Evolutionary conservation across 64 coral and sea anemone genomes (phyloP), one percentile per base, ranked within the genome.

Genomic region (Stylophora pistillata): DNA sequence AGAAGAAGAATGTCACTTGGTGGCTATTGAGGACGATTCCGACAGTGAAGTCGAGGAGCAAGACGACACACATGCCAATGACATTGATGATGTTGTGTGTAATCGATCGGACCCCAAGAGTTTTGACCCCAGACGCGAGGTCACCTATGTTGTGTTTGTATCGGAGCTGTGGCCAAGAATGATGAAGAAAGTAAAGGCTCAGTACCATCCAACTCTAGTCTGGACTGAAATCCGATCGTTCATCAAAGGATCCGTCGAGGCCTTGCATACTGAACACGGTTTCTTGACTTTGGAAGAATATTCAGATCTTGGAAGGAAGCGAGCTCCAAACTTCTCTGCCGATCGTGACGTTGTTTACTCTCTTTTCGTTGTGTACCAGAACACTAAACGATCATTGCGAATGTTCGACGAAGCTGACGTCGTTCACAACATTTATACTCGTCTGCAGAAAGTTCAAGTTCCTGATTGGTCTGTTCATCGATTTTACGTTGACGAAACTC

Each of bases 201-300:
- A 83, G 27, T 99, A 90, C 55, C 97, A 99, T 54, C 93, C 97
- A 57, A 99, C 93, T 33, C 94, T 99, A 18, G 93, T 99, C 6
- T 99, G 97, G 97, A 99, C 88, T 32, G 97, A 99, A 76, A 99
- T 99, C 75, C 86, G 93, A 57, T 99, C 97, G 4, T 99, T 99
- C 54, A 99, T 99, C 21, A 99, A 99, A 70, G 97, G 97, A 56
- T 99, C 97, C 71, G 86, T 88, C 15, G 97, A 99, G 63, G 90
- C 96, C 16, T 77, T 98, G 20, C 32, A 82, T 63, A 85, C 86
- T 23, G 83, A 98, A 15, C 20, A 55, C 57, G 96, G 96, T 9
- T 78, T 72, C 57, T 76, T 98, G 27, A 77, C 52, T 66, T 79
- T 85, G 32, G 93, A 93, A 47, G 82, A 95, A 58, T 98, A 98